Percentiles rank a stretch among this genome's conserved stretches.
Conservation (phyloP, 1,140 invertebrate species). For the Drosophila varians region DNA sequence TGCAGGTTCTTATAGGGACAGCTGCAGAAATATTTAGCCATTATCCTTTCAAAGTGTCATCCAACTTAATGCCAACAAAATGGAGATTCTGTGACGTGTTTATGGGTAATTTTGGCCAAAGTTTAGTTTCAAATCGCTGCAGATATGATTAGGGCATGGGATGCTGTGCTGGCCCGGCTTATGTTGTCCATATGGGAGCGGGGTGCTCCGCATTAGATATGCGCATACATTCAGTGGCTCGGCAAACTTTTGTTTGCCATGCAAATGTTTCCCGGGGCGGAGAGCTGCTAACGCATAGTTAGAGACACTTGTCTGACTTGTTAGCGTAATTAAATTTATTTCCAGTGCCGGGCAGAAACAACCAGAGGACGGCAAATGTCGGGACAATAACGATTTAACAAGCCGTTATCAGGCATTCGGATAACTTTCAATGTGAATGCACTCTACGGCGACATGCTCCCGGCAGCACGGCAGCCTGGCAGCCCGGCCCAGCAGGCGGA, state of each 20-base stretch:
- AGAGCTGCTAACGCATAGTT: conserved; percentile 57
- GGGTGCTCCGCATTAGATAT: conserved; percentile 62
- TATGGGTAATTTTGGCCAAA: conserved; percentile 22
- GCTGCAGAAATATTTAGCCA: background rate
- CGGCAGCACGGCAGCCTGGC: conserved; percentile 21
- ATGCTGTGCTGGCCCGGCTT: conserved; percentile 6
- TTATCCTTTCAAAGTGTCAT: background rate
- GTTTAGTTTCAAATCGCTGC: conserved; percentile 10
- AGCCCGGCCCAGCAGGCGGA: conserved; percentile 22
- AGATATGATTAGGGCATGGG: conserved; percentile 28
- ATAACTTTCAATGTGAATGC: conserved; percentile 55
- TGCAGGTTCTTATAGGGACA: too few relatives aligned
- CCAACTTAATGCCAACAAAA: background rate
- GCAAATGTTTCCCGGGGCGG: conserved; percentile 19
- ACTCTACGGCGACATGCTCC: conserved; percentile 36
- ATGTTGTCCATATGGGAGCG: background rate
- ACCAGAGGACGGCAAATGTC: conserved; percentile 19
- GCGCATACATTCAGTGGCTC: conserved; percentile 60
- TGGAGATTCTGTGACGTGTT: conserved; percentile 10
- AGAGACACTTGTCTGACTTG: conserved; percentile 70
- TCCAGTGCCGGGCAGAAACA: background rate
- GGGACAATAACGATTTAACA: conserved; percentile 58
- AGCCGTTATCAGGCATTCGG: conserved; percentile 39
- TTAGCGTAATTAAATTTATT: conserved; percentile 61
- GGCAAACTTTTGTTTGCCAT: conserved; percentile 58